Base-by-base conservation (phyloP, 2,113 vertebrate species). In the Sus scrofa region DNA sequence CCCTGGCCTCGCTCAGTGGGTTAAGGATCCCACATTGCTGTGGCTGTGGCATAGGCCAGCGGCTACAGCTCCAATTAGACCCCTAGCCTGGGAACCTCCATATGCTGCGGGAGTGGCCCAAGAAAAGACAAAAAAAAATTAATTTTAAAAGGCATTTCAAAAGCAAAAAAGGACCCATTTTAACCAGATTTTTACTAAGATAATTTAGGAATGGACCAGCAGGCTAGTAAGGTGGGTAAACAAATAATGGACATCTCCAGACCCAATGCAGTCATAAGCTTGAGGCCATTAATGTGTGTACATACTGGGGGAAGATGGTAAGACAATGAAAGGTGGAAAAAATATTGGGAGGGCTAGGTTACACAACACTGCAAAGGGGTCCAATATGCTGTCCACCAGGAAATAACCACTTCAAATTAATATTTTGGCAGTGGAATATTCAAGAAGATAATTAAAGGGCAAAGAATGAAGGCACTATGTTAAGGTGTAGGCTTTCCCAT, bases 401-500 rank as follows among this genome's bases (percentile, higher is more conserved):
- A 94, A 94, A 73, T 60, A 92, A 54, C 44, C 20, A 93, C 75
- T 86, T 95, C 34, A 62, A 94, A 92, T 86, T 52, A 96, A 85
- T 32, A 73, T 96, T 95, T 73, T 26, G 20, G 65, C 24, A 86
- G 71, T 87, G 27, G 19, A 93, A 89, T 79, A 91, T 50, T 89
- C 4, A 91, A 93, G 86, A 79, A 58, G 77, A 16, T 79, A 79
- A 86, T 62, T 77, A 58, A 91, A 34, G 24, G 16, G 12, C 52
- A 94, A 95, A 97, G 87, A 96, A 22, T 71, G 14, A 89, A 90
- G 71, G n/a, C 26, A 97, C 77, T 78, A 13, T 84, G 86, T 74
- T 8, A 85, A 98, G 92, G 95, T 98, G 88, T 92, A 95, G 96
- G 84, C 91, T 97, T 96, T 96, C 97, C 95, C 96, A 97, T 96